Percentiles rank a stretch among this genome's conserved stretches.
These are phyloP conservation scores for Diorhabda elongata DNA, from an alignment of 1,140 invertebrate genomes.

Conservation along the genomic window DNA sequence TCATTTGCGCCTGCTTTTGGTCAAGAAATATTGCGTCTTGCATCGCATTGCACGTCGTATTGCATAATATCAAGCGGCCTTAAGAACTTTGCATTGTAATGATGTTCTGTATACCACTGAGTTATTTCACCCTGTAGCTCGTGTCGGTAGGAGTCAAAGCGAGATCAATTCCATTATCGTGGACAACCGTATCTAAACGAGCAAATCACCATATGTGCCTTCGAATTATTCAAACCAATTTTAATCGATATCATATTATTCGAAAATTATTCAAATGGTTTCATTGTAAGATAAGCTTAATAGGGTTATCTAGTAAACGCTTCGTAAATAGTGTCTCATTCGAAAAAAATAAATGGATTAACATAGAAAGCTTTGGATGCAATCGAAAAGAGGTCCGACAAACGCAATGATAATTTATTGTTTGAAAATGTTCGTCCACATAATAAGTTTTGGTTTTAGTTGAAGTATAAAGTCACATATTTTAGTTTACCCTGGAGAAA, in stretches of 20 bases:
- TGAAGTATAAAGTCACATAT: no score
- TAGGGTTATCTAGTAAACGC: conserved; percentile 1
- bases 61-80: no score
- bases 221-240: conserved; percentile 13
- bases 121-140: neutral
- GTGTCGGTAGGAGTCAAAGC: conserved; percentile 8
- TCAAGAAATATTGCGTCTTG: no score
- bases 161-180: conserved; percentile 4
- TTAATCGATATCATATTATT: conserved; percentile 10
- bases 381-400: neutral
- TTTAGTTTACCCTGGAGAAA: no score
- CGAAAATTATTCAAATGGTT: conserved; percentile 16
- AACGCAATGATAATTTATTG: no score
- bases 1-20: no score
- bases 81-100: no score
- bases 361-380: no score
- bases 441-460: no score
- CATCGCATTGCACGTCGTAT: no score
- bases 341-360: neutral
- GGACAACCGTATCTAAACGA: conserved; percentile 6
- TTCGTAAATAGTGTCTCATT: neutral
- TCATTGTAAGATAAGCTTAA: conserved; percentile 15
- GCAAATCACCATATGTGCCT: conserved; percentile 4
- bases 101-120: no score
- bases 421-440: no score